Conservation (phyloP, 2,113 vertebrate species). For the Rhabdomys dilectus region DNA sequence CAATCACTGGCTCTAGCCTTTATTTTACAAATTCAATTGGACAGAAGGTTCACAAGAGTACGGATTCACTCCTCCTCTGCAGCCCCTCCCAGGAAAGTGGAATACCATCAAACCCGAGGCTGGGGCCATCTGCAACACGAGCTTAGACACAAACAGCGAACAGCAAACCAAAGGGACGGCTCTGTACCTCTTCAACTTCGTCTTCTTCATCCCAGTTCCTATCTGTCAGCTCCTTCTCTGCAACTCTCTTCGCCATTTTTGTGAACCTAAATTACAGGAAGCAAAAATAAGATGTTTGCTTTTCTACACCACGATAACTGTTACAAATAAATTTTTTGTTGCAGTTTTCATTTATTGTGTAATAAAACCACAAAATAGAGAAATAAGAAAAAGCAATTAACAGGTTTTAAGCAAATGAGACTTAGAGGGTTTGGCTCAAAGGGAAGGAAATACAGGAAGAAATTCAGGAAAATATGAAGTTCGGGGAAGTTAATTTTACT, state of each 20-base stretch:
- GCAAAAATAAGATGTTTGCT: not conserved
- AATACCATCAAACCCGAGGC: too few species aligned
- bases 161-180: not conserved
- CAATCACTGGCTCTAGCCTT: too few species aligned
- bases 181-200: conserved; percentile 94
- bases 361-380: not conserved
- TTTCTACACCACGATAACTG: conserved; percentile 3
- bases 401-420: not conserved
- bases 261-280: conserved; percentile 63
- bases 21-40: too few species aligned
- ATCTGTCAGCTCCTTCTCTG: conserved; percentile 97
- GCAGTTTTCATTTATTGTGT: not conserved
- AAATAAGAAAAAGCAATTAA: not conserved
- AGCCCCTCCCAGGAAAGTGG: too few species aligned
- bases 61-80: too few species aligned
- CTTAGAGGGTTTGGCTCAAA: not conserved
- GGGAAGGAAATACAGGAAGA: not conserved
- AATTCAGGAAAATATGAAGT: not conserved
- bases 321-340: not conserved
- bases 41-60: too few species aligned
- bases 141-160: not conserved
- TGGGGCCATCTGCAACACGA: not conserved
- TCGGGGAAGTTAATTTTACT: not conserved
- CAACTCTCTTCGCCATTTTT: conserved; percentile 97
- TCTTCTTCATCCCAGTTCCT: conserved; percentile 99